phyloP scores from a whole-genome alignment of 2,113 vertebrate species.

The Rhipidura dahli region DNA sequence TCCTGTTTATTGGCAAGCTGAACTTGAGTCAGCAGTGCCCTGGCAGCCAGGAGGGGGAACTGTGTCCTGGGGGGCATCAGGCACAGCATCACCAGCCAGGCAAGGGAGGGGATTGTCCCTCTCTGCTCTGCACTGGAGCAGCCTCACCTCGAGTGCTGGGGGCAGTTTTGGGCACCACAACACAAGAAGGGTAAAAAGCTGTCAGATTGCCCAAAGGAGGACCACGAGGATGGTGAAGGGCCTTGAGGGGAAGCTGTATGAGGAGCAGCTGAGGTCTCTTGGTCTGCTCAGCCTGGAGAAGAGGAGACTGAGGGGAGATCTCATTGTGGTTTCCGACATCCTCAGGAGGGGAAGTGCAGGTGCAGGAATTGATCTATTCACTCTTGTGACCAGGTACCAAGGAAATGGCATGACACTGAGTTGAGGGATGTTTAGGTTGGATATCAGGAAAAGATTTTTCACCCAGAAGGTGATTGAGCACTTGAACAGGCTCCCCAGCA shows the following conservation, averaged over 20 bases:
- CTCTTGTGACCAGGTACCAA: neutral
- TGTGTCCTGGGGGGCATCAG: neutral
- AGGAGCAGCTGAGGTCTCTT: neutral
- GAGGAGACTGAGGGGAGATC: neutral
- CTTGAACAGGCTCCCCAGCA: neutral
- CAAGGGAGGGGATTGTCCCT: neutral
- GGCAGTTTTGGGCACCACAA: neutral
- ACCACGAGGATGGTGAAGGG: neutral
- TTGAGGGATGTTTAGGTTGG: neutral
- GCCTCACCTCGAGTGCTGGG: neutral
- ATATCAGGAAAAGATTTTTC: neutral
- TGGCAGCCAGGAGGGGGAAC: neutral
- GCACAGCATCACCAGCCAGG: neutral
- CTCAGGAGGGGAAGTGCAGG: neutral
- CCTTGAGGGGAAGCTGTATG: neutral
- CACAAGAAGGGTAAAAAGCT: too few species aligned
- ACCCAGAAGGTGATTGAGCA: fast-evolving
- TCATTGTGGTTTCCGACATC: neutral
- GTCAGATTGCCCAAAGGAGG: neutral
- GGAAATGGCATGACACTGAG: neutral
- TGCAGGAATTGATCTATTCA: neutral
- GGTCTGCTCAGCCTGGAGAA: neutral
- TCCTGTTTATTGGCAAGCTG: neutral
- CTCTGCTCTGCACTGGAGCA: neutral
- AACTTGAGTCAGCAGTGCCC: neutral